These are phyloP conservation scores for Noctua pronuba DNA, from an alignment of 2,888 invertebrate species.

Conservation along the genomic window DNA sequence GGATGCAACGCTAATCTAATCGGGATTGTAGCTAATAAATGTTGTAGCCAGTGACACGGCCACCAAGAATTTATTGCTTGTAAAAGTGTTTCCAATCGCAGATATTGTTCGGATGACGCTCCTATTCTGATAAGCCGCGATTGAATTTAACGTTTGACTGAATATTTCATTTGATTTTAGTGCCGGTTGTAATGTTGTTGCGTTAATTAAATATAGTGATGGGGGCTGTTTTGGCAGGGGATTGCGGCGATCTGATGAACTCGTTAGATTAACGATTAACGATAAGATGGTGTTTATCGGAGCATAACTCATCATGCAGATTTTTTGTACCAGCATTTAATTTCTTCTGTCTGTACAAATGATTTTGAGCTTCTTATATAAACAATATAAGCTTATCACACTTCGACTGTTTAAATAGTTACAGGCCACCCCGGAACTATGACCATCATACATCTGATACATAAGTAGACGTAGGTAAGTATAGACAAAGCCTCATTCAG, in stretches of 20 bases:
- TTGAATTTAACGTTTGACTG: conserved; percentile 88
- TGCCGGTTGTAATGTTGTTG: conserved; percentile 71
- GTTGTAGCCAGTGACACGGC: conserved; percentile 86
- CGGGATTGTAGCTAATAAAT: conserved; percentile 90
- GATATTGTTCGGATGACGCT: conserved; percentile 85
- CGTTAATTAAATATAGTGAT: conserved; percentile 68
- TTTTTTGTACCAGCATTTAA: background rate
- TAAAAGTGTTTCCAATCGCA: conserved; percentile 90
- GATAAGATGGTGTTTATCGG: conserved; percentile 24
- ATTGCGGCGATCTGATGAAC: conserved; percentile 21
- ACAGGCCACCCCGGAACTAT: conserved; percentile 3
- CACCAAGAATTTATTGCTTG: conserved; percentile 89
- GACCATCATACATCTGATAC: conserved; percentile 21
- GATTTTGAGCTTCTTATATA: background rate
- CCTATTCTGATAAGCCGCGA: conserved; percentile 81
- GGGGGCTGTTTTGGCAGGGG: conserved; percentile 47
- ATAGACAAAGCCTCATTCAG: conserved; percentile 77
- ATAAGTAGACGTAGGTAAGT: conserved; percentile 57
- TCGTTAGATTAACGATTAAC: conserved; percentile 16
- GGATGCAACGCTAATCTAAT: conserved; percentile 90
- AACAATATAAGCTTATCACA: background rate
- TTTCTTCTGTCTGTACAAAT: background rate
- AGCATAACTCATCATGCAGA: background rate
- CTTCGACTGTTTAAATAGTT: background rate
- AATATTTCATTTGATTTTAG: conserved; percentile 76